Conservation (phyloP, 2,888 invertebrate species). For the Melieria crassipennis region DNA sequence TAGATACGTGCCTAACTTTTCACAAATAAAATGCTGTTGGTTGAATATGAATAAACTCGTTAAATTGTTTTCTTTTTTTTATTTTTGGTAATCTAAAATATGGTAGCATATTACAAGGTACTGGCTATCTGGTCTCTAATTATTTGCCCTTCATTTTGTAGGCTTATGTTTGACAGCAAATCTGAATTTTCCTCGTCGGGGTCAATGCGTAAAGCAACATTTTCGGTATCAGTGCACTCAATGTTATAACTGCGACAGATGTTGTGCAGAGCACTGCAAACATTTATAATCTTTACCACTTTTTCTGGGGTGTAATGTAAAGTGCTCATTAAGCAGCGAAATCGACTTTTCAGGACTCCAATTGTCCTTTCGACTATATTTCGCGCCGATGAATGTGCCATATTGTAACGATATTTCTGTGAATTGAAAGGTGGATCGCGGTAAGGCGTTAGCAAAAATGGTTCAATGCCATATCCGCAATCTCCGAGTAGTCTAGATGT, state of each 20-base stretch:
- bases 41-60: not conserved
- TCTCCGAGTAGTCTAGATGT: not conserved
- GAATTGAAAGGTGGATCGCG: not conserved
- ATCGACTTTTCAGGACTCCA: slow-evolving; percentile 26
- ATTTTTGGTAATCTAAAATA: not conserved
- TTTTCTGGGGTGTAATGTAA: slow-evolving; percentile 12
- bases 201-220: not conserved
- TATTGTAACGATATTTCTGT: slow-evolving; percentile 14
- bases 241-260: not conserved
- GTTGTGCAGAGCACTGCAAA: slow-evolving; percentile 10
- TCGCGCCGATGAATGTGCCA: slow-evolving; percentile 5
- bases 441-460: too few species aligned
- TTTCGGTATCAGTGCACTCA: not conserved
- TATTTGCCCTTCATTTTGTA: not conserved
- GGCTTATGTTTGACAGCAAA: not conserved
- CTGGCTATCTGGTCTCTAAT: not conserved
- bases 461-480: too few species aligned
- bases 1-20: too few species aligned
- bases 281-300: slow-evolving; percentile 20
- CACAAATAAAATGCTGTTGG: too few species aligned
- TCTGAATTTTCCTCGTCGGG: not conserved
- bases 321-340: slow-evolving; percentile 18
- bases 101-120: not conserved
- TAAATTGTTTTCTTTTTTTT: not conserved
- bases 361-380: slow-evolving; percentile 26